Base-by-base conservation (phyloP, 1,140 invertebrate genomes). In the Eriosoma lanigerum region DNA sequence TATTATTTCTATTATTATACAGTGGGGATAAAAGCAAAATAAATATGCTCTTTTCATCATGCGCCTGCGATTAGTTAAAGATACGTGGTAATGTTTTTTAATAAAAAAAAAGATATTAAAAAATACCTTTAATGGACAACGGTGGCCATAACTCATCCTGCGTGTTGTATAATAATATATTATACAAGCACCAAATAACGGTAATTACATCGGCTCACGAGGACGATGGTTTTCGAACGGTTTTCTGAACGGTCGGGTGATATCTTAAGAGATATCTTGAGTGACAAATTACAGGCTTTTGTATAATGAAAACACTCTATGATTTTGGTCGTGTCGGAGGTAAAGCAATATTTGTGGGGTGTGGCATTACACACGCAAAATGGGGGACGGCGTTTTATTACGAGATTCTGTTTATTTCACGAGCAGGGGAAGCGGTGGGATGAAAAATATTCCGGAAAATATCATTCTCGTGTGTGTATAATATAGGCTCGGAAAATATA, bases 371-470 rank as follows among this genome's bases (percentile, higher is more conserved):
- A 26, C n/a, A 29, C 21, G 50, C 46, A 12, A 73, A 32, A 54
- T 48, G 70, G 50, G n/a, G 12, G 19, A 32, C 12, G 38, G 21
- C 46, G 75, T 78, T 78, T 75, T 75, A 58, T 58, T 58, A 24
- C 13, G 54, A 32, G 32, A 38, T 54, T 48, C 21, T 12, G 19
- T 54, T 26, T 52, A 26, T 8, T 17, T 12, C 29, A 19, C 8
- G 9, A 10, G 46, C 15, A 13, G 15, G 46, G 5, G 15, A 15
- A 24, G 26, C n/a, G 54, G 38, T 17, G 54, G 21, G n/a, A 44
- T 78, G 75, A 78, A 78, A 78, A 78, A 78, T 78, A 78, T 78
- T 78, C 75, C 75, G 56, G 75, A 78, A 78, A 78, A 78, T 78
- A 78, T 78, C 75, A 26, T 78, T 78, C 52, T 60, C 32, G n/a